A percentile compares a stretch with the other conserved stretches of the same genome.
Evolutionary conservation across 2,888 invertebrate genomes (phyloP).

Genomic region (Gasteruption jaculator): DNA sequence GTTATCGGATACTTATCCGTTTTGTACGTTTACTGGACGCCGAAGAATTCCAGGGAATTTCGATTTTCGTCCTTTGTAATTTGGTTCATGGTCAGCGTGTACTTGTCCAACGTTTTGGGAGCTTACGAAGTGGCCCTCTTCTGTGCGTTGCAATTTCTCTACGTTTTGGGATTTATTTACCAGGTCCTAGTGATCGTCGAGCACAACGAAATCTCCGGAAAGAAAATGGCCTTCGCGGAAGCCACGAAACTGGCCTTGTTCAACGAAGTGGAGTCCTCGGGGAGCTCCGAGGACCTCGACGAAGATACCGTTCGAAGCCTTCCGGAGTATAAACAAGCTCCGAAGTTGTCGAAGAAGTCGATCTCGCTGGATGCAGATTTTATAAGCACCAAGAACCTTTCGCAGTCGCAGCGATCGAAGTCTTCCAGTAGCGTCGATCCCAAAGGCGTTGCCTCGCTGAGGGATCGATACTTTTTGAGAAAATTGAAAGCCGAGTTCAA

Average conservation of each 20-base stretch:
- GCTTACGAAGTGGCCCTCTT: slow-evolving; percentile 74
- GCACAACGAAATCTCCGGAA: slow-evolving; percentile 54
- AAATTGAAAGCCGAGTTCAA: slow-evolving; percentile 40
- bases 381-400: slow-evolving; percentile 21
- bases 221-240: slow-evolving; percentile 40
- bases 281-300: not conserved
- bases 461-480: slow-evolving; percentile 40
- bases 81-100: slow-evolving; percentile 75
- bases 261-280: not conserved
- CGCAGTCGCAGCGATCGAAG: slow-evolving; percentile 20
- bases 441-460: slow-evolving; percentile 17
- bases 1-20: slow-evolving; percentile 67
- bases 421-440: slow-evolving; percentile 18
- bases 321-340: slow-evolving; percentile 21
- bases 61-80: slow-evolving; percentile 66
- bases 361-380: slow-evolving; percentile 38
- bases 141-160: slow-evolving; percentile 63
- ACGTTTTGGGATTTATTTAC: slow-evolving; percentile 62
- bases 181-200: slow-evolving; percentile 58
- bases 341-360: slow-evolving; percentile 30
- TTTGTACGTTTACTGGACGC: slow-evolving; percentile 73
- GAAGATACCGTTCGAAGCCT: slow-evolving; percentile 10
- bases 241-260: slow-evolving; percentile 36
- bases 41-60: slow-evolving; percentile 63
- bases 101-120: slow-evolving; percentile 70